These are phyloP conservation scores for Ophion costatus DNA, from an alignment of 2,888 invertebrate genomes.

Conservation along the genomic window DNA sequence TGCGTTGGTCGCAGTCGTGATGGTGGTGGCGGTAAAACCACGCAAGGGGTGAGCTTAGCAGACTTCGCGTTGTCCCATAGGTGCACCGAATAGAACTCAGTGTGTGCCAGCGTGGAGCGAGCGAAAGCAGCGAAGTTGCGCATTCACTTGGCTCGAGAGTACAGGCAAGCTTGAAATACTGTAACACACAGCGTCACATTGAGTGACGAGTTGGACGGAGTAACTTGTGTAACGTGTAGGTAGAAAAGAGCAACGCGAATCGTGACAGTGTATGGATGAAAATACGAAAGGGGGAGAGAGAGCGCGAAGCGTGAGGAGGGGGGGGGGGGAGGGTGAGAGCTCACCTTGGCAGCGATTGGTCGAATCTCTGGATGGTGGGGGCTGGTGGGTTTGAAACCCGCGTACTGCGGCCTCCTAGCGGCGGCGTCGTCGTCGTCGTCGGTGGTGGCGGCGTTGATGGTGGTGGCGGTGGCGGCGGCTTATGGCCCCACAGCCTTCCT, in stretches of 20 bases:
- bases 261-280: constrained; percentile 16
- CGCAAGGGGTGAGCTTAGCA: constrained; percentile 42
- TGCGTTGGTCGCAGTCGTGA: constrained; percentile 31
- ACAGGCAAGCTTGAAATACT: constrained; percentile 50
- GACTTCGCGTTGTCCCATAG: constrained; percentile 24
- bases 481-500: constrained; percentile 70
- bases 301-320: constrained; percentile 41
- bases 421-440: constrained; percentile 39
- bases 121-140: constrained; percentile 43
- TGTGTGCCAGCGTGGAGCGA: constrained; percentile 29
- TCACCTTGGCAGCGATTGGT: constrained; percentile 76
- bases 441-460: constrained; percentile 69
- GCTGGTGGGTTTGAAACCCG: constrained; percentile 77
- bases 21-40: constrained; percentile 33
- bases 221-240: constrained; percentile 16
- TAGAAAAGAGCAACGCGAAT: constrained; percentile 24
- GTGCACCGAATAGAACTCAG: constrained; percentile 14
- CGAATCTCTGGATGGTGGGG: constrained; percentile 63
- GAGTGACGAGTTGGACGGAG: constrained; percentile 27
- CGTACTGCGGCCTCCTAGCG: constrained; percentile 67
- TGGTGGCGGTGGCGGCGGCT: constrained; percentile 68
- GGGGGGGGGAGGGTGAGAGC: constrained; percentile 45
- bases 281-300: constrained; percentile 32
- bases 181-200: constrained; percentile 5
- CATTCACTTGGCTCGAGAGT: constrained; percentile 43